Base-by-base conservation (phyloP, 2,888 invertebrate genomes). In the Lagria hirta region DNA sequence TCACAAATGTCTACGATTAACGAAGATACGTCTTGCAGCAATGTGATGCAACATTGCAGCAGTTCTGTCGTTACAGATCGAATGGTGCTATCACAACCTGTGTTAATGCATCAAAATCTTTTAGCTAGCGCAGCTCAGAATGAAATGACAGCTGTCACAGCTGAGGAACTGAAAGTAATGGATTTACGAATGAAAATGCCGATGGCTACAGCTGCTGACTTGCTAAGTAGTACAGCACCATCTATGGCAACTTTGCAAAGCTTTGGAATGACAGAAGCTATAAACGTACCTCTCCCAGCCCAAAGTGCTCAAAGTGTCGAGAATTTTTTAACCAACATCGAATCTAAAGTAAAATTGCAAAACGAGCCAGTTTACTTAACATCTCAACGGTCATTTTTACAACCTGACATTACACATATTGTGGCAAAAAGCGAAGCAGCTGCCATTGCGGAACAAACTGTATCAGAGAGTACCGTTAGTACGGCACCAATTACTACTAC, bases 121-220 rank as follows among this genome's bases (percentile, higher is more conserved):
- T 8, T 44, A 15, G 37, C 37, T 2, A 12, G 43, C 3, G 20
- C 44, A 1, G 10, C 27, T 7, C 27, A 34, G 21, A 15, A 10
- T 10, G 23, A 30, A 14, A 17, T 27, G n/a, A 14, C 17, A 26
- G 13, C 20, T 35, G 28, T 35, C 33, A 32, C 47, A 1, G 40
- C 46, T 28, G 74, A 76, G n/a, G 71, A 71, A 16, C 68, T 77
- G 28, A 73, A 72, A 51, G 82, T 79, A n/a, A 82, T 84, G 43
- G 85, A 84, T 70, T 74, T 84, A 26, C 72, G 83, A 12, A 83
- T 83, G 73, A 86, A 88, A 24, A 79, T 82, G 64, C 58, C 73
- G 42, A 75, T 77, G 55, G 73, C 58, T 61, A 78, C 72, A 52
- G 73, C 58, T 15, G 71, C 68, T 55, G 75, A 62, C 74, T 70